A percentile compares a stretch with the other conserved stretches of the same genome.
These are phyloP conservation scores for Pelecanus crispus DNA, from an alignment of 2,113 vertebrate species.

Conservation along the genomic window DNA sequence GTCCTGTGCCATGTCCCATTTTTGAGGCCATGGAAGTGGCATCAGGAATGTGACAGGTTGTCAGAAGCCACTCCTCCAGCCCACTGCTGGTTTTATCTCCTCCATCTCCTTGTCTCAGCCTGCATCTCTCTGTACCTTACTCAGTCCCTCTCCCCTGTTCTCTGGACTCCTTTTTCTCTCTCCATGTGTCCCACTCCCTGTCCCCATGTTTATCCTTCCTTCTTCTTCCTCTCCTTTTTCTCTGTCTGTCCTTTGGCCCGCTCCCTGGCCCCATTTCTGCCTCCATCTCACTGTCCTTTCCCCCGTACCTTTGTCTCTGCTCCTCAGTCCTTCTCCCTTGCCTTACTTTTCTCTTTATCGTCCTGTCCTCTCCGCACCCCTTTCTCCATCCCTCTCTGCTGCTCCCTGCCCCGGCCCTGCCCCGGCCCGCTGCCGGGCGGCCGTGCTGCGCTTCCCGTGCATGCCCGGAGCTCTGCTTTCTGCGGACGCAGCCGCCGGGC, in stretches of 20 bases:
- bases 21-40: neutral
- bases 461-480: too few relatives aligned
- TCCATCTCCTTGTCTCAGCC: neutral
- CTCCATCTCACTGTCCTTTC: neutral
- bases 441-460: too few relatives aligned
- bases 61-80: neutral
- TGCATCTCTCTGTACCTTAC: neutral
- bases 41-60: neutral
- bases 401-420: neutral
- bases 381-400: too few relatives aligned
- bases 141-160: neutral
- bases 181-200: neutral
- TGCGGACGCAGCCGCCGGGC: too few relatives aligned
- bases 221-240: neutral
- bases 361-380: neutral
- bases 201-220: neutral
- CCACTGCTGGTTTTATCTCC: neutral
- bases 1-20: neutral
- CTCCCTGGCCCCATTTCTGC: neutral
- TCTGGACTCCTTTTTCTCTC: neutral
- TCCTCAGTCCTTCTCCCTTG: neutral
- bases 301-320: neutral
- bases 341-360: too few relatives aligned
- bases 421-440: too few relatives aligned
- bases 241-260: neutral